Conservation (phyloP, 2,113 vertebrate species). For the Trematocara macrostoma region DNA sequence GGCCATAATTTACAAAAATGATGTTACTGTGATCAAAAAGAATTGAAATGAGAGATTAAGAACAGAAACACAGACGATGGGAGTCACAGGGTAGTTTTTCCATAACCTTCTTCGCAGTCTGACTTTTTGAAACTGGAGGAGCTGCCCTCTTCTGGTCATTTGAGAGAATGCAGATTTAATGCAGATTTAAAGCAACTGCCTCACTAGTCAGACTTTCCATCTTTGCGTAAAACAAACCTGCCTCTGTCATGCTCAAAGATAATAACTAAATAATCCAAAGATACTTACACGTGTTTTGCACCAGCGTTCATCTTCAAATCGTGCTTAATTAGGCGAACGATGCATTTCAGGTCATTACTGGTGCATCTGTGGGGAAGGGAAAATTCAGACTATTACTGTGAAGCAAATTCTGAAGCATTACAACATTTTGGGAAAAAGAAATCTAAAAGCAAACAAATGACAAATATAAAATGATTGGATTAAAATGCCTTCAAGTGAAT, state of each 20-base stretch:
- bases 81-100: background rate
- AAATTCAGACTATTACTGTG: background rate
- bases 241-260: background rate
- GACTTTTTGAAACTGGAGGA: rapidly evolving
- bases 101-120: background rate
- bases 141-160: background rate
- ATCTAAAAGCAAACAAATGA: background rate
- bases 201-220: background rate
- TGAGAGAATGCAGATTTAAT: rapidly evolving
- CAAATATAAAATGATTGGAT: background rate
- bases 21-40: rapidly evolving
- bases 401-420: background rate
- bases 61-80: background rate
- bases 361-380: slow-evolving; percentile 79
- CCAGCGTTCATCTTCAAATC: slow-evolving; percentile 97
- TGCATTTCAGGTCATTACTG: slow-evolving; percentile 92
- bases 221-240: background rate
- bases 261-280: background rate
- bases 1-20: rapidly evolving
- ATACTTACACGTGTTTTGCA: slow-evolving; percentile 94
- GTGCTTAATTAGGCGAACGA: slow-evolving; percentile 92
- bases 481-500: background rate
- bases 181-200: background rate
- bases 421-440: background rate
- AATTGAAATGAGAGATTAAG: background rate